Percentiles rank a stretch among this genome's conserved stretches.
phyloP scores from a whole-genome alignment of 2,888 invertebrate species.

The Xiphydria camelus region DNA sequence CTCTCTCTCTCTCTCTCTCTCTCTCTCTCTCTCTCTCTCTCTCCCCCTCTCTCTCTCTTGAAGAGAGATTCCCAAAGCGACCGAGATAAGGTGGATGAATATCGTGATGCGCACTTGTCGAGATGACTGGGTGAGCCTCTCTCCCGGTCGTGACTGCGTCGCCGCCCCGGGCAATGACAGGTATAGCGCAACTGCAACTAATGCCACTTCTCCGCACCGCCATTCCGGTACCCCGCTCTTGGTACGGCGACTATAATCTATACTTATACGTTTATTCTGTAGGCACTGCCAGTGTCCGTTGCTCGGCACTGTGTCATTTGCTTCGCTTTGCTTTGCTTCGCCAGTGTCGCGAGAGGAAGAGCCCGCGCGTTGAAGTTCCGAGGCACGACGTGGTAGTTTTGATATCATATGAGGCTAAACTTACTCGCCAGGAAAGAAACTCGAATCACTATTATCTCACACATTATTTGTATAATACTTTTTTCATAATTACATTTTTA shows the following conservation, averaged over 20 bases:
- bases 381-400: too few relatives aligned
- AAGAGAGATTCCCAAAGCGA: conserved; percentile 17
- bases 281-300: neutral
- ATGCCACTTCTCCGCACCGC: conserved; percentile 1
- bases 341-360: too few relatives aligned
- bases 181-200: conserved; percentile 15
- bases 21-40: too few relatives aligned
- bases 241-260: neutral
- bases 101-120: conserved; percentile 34
- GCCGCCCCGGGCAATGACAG: conserved; percentile 40
- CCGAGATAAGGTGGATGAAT: conserved; percentile 14
- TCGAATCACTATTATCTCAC: too few relatives aligned
- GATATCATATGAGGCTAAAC: too few relatives aligned
- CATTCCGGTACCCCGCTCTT: neutral
- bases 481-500: too few relatives aligned
- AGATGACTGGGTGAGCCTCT: conserved; percentile 34
- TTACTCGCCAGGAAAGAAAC: too few relatives aligned
- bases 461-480: too few relatives aligned
- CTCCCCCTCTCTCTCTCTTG: too few relatives aligned
- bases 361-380: too few relatives aligned
- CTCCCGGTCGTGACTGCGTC: conserved; percentile 40
- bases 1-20: too few relatives aligned
- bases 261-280: neutral
- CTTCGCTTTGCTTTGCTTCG: neutral
- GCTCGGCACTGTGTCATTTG: conserved; percentile 1